Base-by-base conservation (phyloP, 2,888 invertebrate genomes). In the Temnothorax ravouxi region DNA sequence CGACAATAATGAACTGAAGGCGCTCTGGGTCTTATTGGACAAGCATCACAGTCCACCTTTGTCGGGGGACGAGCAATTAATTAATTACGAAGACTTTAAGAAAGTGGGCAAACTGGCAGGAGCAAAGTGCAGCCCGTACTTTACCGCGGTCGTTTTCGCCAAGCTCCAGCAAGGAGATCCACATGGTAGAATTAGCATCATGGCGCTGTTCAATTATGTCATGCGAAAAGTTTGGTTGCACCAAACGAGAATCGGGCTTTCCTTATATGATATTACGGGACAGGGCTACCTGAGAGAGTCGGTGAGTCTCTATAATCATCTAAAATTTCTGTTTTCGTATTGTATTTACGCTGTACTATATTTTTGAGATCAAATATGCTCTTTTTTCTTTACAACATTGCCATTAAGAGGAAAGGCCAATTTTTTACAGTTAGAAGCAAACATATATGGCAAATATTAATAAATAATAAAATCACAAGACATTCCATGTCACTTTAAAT, bases 151-250 rank as follows among this genome's bases (percentile, higher is more conserved):
- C 89, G 97, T 98, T 18, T 99, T 99, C 95, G 98, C 98, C 0
- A 98, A 98, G 87, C 95, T 99, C 4, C 97, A 98, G 93, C 97
- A 98, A 84, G 97, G 97, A 0, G 99, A 99, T 93, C 97, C 97
- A 0, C 97, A 97, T 91, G 99, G 99, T 0, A 96, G 98, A 83
- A 97, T 99, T 47, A 97, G 98, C 29, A 98, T 98, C 25, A 97
- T 97, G 94, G 97, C 98, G 0, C 96, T 99, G 84, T 99, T 99
- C 95, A 99, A 99, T 95, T 99, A 99, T 93, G 97, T 98, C 0
- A 98, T 99, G 98, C 96, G 98, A 18, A 97, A 99, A 93, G 98
- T 99, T 9, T 99, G 99, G 99, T 95, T 99, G 67, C 98, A 98
- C 93, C 99, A 99, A 95, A 99, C 99, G 0, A 96, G 99, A 93